These are phyloP conservation scores for Formica exsecta DNA, from an alignment of 1,140 invertebrate species.

Conservation along the genomic window DNA sequence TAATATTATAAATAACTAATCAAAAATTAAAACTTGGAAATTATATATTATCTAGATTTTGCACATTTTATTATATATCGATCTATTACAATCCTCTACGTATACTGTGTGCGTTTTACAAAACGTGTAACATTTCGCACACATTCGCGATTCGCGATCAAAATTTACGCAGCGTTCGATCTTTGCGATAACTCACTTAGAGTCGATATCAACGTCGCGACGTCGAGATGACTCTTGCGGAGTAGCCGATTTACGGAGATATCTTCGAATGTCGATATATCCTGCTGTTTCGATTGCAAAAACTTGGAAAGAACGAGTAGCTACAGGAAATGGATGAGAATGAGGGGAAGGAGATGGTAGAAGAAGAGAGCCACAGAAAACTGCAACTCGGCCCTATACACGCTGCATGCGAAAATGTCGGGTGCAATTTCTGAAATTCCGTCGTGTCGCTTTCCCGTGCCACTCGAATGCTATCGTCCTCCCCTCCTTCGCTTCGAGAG, in stretches of 20 bases:
- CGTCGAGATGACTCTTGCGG: constrained; percentile 3
- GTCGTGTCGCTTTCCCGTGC: constrained; percentile 72
- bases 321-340: constrained; percentile 13
- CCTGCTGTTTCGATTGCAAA: constrained; percentile 21
- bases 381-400: constrained; percentile 44
- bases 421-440: constrained; percentile 78
- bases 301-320: constrained; percentile 15
- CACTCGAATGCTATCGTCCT: constrained; percentile 11
- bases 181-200: background rate
- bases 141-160: background rate
- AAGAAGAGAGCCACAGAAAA: constrained; percentile 34
- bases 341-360: background rate
- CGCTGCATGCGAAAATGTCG: constrained; percentile 71
- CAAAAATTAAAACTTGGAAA: background rate
- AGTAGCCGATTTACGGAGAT: constrained; percentile 6
- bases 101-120: background rate
- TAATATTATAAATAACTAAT: background rate
- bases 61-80: background rate
- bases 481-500: constrained; percentile 14
- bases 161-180: background rate
- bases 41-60: background rate
- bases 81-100: background rate
- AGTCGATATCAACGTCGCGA: background rate
- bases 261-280: constrained; percentile 15
- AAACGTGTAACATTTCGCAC: background rate